phyloP scores from a whole-genome alignment of 2,888 invertebrate genomes.

The Drymonia ruficornis region DNA sequence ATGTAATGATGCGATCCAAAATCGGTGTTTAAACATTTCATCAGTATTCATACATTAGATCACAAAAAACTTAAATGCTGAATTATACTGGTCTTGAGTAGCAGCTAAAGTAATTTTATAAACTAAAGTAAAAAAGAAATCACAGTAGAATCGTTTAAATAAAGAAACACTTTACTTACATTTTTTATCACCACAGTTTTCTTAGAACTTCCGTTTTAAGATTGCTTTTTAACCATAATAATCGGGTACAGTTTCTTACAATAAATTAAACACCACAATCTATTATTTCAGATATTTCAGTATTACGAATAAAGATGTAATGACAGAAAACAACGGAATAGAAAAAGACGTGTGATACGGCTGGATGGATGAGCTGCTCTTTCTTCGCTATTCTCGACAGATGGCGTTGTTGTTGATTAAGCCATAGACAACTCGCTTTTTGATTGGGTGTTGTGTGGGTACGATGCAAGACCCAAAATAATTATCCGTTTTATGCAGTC shows the following conservation, averaged over 20 bases:
- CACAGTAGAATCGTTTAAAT: constrained; percentile 50
- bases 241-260: constrained; percentile 52
- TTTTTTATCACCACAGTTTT: constrained; percentile 46
- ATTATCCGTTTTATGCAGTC: not conserved
- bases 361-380: constrained; percentile 56
- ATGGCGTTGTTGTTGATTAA: constrained; percentile 53
- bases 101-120: constrained; percentile 24
- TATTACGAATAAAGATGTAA: constrained; percentile 57
- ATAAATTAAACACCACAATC: constrained; percentile 50
- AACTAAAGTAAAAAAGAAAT: constrained; percentile 50
- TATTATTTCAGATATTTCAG: constrained; percentile 50
- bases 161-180: constrained; percentile 62
- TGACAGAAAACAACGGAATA: constrained; percentile 77
- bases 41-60: constrained; percentile 6
- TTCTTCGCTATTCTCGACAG: constrained; percentile 53
- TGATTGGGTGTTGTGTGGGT: constrained; percentile 18
- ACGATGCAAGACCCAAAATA: constrained; percentile 52
- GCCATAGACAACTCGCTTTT: constrained; percentile 57
- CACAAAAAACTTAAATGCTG: constrained; percentile 7
- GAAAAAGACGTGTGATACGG: constrained; percentile 72
- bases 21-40: constrained; percentile 12
- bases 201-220: constrained; percentile 39
- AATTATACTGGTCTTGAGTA: constrained; percentile 15
- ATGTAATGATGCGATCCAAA: constrained; percentile 13
- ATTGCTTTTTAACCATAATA: constrained; percentile 55